Conservation (phyloP, 1,140 invertebrate species). For the Sinella curviseta region DNA sequence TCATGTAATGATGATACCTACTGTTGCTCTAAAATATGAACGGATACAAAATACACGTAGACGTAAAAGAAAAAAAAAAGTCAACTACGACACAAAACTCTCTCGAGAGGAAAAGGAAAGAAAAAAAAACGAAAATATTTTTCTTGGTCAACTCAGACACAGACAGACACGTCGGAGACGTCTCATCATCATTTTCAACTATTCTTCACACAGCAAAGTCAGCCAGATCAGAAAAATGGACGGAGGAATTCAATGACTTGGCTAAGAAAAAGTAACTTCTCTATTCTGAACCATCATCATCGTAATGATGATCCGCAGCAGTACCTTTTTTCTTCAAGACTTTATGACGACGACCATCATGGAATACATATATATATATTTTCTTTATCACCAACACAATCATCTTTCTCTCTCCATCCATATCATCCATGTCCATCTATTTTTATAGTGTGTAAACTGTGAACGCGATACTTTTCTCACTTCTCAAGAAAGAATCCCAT, state of each 20-base stretch:
- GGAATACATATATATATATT: neutral
- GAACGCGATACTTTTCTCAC: neutral
- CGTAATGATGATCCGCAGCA: too few species aligned
- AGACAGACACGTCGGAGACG: constrained; percentile 9
- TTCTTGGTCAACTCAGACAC: neutral
- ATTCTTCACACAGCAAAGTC: too few species aligned
- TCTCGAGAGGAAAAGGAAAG: neutral
- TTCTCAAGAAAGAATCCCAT: neutral
- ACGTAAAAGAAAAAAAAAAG: neutral
- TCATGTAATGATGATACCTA: constrained; percentile 38
- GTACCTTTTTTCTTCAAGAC: neutral
- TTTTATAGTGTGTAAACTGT: neutral
- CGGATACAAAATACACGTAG: neutral
- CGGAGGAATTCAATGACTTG: too few species aligned
- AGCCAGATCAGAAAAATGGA: too few species aligned
- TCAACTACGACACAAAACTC: neutral
- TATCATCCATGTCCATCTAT: neutral
- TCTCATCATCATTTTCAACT: too few species aligned
- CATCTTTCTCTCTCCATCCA: too few species aligned
- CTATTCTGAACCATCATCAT: too few species aligned
- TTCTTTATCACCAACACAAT: neutral
- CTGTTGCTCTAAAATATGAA: neutral
- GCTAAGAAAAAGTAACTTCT: too few species aligned
- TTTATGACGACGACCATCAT: neutral
- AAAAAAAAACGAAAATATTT: neutral